phyloP scores from a whole-genome alignment of 2,797 vertebrate species.

The Sphenopsis melanotis region DNA sequence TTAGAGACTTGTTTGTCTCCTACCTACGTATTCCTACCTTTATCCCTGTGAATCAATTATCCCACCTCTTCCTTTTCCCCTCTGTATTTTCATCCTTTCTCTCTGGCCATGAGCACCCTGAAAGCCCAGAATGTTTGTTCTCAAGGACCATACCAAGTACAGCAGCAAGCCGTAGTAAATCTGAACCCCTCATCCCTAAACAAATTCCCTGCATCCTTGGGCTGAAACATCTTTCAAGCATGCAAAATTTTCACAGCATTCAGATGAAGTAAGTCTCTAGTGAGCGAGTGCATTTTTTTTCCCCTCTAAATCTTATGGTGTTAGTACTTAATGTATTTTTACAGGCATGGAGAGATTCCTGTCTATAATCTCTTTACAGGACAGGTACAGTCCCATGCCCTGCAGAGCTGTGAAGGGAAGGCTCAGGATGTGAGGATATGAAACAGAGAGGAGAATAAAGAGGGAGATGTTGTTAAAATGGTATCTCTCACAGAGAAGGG shows the following conservation, averaged over 20 bases:
- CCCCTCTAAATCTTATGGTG: not conserved
- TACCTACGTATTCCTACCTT: not conserved
- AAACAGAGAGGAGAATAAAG: not conserved
- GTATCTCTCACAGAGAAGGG: not conserved
- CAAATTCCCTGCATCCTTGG: not conserved
- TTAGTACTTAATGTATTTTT: not conserved
- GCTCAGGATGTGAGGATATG: not conserved
- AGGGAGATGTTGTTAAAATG: not conserved
- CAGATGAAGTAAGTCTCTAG: not conserved
- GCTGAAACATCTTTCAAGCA: not conserved
- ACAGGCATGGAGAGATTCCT: not conserved
- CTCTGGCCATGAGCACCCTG: not conserved
- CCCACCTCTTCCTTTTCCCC: not conserved
- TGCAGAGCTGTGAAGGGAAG: conserved; percentile 5
- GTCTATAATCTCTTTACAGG: not conserved
- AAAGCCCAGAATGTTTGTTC: not conserved
- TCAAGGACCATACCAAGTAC: not conserved
- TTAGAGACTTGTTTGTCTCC: not conserved
- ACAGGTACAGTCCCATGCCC: not conserved
- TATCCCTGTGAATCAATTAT: not conserved
- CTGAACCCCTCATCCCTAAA: not conserved
- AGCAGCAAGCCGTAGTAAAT: not conserved
- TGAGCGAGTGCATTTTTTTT: not conserved
- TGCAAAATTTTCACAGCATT: not conserved
- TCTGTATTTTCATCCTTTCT: not conserved